Conservation (phyloP, 2,113 vertebrate species). For the Cyphomyrus discorhynchus region DNA sequence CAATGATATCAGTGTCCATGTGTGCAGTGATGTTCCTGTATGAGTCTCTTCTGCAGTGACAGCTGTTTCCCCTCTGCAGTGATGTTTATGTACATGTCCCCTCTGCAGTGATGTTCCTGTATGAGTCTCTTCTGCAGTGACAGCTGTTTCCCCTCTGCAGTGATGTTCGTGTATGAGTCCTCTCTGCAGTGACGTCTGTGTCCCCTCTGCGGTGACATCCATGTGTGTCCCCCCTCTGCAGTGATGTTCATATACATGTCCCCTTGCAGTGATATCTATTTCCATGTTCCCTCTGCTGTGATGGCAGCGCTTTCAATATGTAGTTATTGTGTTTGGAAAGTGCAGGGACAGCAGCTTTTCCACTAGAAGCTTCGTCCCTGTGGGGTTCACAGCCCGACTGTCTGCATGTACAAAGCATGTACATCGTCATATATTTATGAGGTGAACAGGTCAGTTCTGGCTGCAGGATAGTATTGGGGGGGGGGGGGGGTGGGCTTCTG, state of each 20-base stretch:
- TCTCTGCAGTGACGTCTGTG: not conserved
- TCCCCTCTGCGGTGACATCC: not conserved
- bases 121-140: too few relatives aligned
- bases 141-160: not conserved
- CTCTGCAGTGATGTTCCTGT: not conserved
- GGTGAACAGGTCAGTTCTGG: not conserved
- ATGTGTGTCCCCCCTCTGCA: not conserved
- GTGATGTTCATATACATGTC: not conserved
- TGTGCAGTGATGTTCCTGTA: not conserved
- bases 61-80: not conserved
- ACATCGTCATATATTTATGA: not conserved
- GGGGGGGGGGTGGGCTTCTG: not conserved
- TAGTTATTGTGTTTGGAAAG: not conserved
- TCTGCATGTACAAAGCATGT: not conserved
- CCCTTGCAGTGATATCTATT: not conserved
- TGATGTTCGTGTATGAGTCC: not conserved
- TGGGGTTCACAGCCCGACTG: not conserved
- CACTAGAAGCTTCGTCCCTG: not conserved
- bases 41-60: too few relatives aligned
- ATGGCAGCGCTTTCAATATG: not conserved
- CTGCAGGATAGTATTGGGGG: not conserved
- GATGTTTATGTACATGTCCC: not conserved
- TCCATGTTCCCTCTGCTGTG: not conserved
- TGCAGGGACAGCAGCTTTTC: not conserved
- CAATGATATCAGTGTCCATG: not conserved